These are phyloP conservation scores for Leptinotarsa juncta DNA, from an alignment of 2,888 invertebrate species.

Conservation along the genomic window DNA sequence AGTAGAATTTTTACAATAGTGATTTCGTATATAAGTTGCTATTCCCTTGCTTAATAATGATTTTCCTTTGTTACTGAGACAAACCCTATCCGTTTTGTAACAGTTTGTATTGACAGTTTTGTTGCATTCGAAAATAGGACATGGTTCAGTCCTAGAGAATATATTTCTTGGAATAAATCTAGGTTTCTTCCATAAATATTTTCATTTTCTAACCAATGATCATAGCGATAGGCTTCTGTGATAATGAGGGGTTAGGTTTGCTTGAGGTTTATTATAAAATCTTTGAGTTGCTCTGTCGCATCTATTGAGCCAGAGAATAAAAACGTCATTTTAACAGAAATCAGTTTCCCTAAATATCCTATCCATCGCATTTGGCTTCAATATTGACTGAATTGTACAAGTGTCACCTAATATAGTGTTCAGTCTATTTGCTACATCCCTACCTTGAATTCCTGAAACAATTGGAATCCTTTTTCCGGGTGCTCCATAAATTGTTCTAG, in stretches of 20 bases:
- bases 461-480: constrained; percentile 19
- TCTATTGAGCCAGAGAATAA: constrained; percentile 17
- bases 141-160: too few species aligned
- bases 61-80: too few species aligned
- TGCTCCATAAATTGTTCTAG: constrained; percentile 11
- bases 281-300: constrained; percentile 12
- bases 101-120: too few species aligned
- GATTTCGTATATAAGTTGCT: not conserved
- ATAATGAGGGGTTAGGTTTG: constrained; percentile 21
- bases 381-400: constrained; percentile 7
- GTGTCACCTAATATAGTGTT: constrained; percentile 2
- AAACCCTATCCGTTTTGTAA: too few species aligned
- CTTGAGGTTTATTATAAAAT: constrained; percentile 10
- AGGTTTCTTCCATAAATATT: too few species aligned
- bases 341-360: too few species aligned
- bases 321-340: constrained; percentile 17
- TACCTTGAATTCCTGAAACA: constrained; percentile 21
- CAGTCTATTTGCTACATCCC: constrained; percentile 13
- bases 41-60: too few species aligned
- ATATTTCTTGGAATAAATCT: too few species aligned
- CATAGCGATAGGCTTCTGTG: constrained; percentile 10
- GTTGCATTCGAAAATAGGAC: too few species aligned
- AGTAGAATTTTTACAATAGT: not conserved
- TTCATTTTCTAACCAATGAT: not conserved
- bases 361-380: constrained; percentile 21